These are phyloP conservation scores for Isaurus tuberculatus DNA, from an alignment of 92 coral and sea anemone species.

Conservation along the genomic window DNA sequence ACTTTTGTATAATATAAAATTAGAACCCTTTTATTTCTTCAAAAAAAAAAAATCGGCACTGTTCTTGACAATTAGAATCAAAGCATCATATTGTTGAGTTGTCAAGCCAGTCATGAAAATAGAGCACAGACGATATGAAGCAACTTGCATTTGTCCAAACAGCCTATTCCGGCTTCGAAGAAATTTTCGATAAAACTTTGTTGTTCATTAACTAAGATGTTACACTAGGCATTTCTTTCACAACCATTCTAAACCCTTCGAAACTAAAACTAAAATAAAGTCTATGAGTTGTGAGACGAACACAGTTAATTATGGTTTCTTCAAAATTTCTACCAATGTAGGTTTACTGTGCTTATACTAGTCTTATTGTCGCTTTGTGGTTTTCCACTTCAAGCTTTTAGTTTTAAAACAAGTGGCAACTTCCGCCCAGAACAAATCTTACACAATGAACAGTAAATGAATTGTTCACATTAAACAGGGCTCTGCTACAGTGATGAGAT, in stretches of 20 bases:
- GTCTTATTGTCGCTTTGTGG: conserved; percentile 37
- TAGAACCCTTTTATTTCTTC: conserved; percentile 17
- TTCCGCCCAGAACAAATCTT: conserved; percentile 63
- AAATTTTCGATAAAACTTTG: background rate
- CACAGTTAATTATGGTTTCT: background rate
- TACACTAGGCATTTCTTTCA: background rate
- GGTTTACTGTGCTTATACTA: background rate
- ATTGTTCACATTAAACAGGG: conserved; percentile 44
- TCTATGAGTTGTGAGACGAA: background rate
- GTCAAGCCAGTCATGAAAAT: conserved; percentile 3
- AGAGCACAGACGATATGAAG: background rate
- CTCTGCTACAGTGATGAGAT: conserved; percentile 16
- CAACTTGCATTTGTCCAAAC: conserved; percentile 14
- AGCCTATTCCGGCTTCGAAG: background rate
- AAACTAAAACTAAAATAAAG: background rate
- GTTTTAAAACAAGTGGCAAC: conserved; percentile 66
- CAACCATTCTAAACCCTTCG: background rate
- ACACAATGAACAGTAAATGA: conserved; percentile 60
- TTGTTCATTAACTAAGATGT: background rate
- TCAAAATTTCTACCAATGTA: background rate
- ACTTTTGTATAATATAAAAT: conserved; percentile 3
- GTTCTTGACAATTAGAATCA: conserved; percentile 24
- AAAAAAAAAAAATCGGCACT: conserved; percentile 18
- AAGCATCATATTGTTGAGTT: conserved; percentile 38
- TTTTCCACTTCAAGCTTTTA: conserved; percentile 52